Evolutionary conservation across 2,888 invertebrate species (phyloP).

Genomic region (Campoletis raptor): DNA sequence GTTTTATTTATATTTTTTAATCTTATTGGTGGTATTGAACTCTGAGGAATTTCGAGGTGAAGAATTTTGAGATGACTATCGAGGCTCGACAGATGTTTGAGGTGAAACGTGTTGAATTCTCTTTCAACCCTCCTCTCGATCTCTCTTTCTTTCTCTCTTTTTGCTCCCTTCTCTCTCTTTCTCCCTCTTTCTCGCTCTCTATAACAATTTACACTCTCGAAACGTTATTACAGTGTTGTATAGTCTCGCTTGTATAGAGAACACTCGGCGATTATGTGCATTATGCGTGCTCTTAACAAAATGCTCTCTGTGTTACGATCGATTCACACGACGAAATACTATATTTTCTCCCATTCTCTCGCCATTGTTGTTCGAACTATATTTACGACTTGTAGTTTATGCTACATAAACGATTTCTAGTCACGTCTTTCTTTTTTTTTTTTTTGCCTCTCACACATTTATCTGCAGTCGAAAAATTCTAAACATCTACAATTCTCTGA

Average conservation of each 20-base stretch:
- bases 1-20: background rate
- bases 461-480: background rate
- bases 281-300: slow-evolving; percentile 63
- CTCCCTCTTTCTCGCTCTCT: slow-evolving; percentile 48
- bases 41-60: background rate
- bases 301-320: slow-evolving; percentile 49
- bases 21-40: background rate
- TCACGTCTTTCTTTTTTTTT: background rate
- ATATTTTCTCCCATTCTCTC: slow-evolving; percentile 32
- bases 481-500: background rate
- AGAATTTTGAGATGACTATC: slow-evolving; percentile 16
- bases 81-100: slow-evolving; percentile 55
- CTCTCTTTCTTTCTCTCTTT: background rate
- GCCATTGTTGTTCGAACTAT: slow-evolving; percentile 45
- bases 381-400: slow-evolving; percentile 53
- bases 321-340: slow-evolving; percentile 51
- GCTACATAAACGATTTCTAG: slow-evolving; percentile 40
- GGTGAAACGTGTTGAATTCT: slow-evolving; percentile 39
- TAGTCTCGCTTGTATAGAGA: slow-evolving; percentile 27
- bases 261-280: slow-evolving; percentile 60
- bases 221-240: slow-evolving; percentile 53
- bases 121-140: slow-evolving; percentile 50
- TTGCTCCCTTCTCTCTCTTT: background rate
- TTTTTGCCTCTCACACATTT: background rate
- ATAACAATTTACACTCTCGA: slow-evolving; percentile 53